Percentiles rank a stretch among this genome's conserved stretches.
Evolutionary conservation across 1,140 invertebrate species (phyloP).

Genomic region (Anoplophora glabripennis): DNA sequence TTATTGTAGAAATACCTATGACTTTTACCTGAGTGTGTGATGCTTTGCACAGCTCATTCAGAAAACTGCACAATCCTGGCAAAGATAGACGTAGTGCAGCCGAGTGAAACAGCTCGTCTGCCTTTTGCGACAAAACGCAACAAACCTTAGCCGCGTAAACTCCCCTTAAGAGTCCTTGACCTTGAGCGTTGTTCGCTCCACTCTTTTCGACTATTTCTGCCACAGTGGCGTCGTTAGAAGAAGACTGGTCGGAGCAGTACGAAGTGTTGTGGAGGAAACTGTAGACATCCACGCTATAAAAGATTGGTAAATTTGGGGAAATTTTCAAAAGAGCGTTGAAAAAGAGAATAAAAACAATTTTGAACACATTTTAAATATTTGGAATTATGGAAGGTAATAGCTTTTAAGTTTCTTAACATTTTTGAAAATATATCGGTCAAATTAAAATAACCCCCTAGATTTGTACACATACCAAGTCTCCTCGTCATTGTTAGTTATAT

Average conservation of each 20-base stretch:
- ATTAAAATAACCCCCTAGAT: neutral
- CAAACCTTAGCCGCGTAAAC: slow-evolving; percentile 82
- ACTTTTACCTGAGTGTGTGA: slow-evolving; percentile 68
- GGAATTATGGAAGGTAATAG: neutral
- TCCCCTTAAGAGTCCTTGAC: slow-evolving; percentile 71
- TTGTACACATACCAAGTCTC: slow-evolving; percentile 65
- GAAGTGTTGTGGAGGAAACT: slow-evolving; percentile 72
- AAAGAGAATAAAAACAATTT: neutral
- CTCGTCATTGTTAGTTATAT: slow-evolving; percentile 57
- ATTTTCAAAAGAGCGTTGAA: neutral
- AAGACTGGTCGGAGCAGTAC: slow-evolving; percentile 26
- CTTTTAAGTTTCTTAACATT: no score
- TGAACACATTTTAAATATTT: neutral
- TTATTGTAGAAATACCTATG: slow-evolving; percentile 6
- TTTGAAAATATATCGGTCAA: neutral
- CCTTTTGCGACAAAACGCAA: slow-evolving; percentile 80
- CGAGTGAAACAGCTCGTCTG: slow-evolving; percentile 81
- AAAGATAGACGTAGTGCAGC: slow-evolving; percentile 85
- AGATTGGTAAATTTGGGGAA: slow-evolving; percentile 1
- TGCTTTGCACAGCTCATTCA: slow-evolving; percentile 75
- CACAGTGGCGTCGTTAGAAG: slow-evolving; percentile 49
- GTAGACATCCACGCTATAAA: slow-evolving; percentile 73
- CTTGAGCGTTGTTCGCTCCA: slow-evolving; percentile 55
- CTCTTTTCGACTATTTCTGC: slow-evolving; percentile 66
- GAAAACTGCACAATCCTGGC: slow-evolving; percentile 74